Base-by-base conservation (phyloP, 2,797 vertebrate species). In the Monodelphis domestica region DNA sequence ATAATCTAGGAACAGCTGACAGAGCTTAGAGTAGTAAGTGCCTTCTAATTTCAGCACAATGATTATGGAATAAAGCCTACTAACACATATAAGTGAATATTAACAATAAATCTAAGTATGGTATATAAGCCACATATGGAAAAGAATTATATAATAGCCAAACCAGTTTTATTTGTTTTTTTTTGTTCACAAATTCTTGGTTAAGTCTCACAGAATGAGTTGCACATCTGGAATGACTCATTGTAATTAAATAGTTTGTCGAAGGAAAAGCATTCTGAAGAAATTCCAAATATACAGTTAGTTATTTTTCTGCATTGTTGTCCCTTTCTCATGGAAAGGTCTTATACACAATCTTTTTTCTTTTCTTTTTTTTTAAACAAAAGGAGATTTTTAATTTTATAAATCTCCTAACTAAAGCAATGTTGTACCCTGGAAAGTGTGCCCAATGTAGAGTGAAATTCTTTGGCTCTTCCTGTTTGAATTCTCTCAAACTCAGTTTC, bases 141-240 rank as follows among this genome's bases (percentile, higher is more conserved):
- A 87, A 94, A 93, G 96, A 97, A 94, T 87, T 92, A 63, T 95
- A 95, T 89, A 91, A 93, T 92, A 84, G 53, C 21, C n/a, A 78
- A 7, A 78, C 9, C 91, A 90, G 56, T 5, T 78, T 78, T 95
- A n/a, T n/a, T 90, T 94, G 88, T 93, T 94, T 95, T 90, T 94
- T 88, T 95, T 96, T 96, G 95, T 95, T 97, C 88, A 94, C 89
- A 96, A 95, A 96, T 95, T 97, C 95, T 95, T 95, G 94, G 95
- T 94, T 93, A 95, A 92, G 97, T 97, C 95, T 91, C 93, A 94
- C 88, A 91, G 53, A 95, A 38, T 91, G 28, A 97, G 38, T 14
- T 52, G 95, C 93, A 94, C 97, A 97, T 97, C 97, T 97, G 97
- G 97, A 97, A 97, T 96, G 95, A 38, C n/a, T 97, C 95, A 94